Evolutionary conservation across 2,113 vertebrate species (phyloP).

Genomic region (Platysteira castanea): DNA sequence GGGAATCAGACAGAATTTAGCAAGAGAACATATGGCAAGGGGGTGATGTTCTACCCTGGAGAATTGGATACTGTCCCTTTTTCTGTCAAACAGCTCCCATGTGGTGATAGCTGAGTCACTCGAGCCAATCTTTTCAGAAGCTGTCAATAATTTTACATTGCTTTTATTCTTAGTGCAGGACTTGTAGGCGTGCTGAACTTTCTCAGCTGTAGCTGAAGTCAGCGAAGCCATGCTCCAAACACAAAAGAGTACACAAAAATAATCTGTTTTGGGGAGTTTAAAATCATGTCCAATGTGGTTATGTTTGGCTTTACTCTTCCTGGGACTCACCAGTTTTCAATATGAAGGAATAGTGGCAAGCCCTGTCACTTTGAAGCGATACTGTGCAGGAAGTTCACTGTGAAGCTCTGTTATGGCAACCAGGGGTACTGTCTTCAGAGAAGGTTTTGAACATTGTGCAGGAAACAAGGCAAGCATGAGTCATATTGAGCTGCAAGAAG

Average conservation of each 20-base stretch:
- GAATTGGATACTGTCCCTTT: constrained; percentile 1
- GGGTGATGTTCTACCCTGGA: background rate
- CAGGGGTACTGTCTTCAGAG: background rate
- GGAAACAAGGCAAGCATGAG: background rate
- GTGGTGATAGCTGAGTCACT: constrained; percentile 13
- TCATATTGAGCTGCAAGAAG: background rate
- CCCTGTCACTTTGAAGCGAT: background rate
- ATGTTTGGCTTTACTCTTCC: background rate
- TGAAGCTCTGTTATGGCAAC: background rate
- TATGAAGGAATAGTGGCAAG: background rate
- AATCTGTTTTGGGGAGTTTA: background rate
- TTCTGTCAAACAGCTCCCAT: constrained; percentile 20
- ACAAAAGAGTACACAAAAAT: background rate
- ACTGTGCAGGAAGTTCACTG: background rate
- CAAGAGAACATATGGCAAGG: background rate
- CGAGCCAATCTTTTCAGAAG: background rate
- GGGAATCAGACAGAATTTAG: background rate
- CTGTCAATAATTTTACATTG: constrained; percentile 4
- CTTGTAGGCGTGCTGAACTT: background rate
- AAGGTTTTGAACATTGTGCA: background rate
- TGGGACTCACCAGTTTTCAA: background rate
- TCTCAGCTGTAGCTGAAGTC: background rate
- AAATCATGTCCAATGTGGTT: background rate
- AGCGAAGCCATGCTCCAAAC: background rate
- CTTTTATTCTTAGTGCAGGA: constrained; percentile 32